A percentile compares a stretch with the other conserved stretches of the same genome.
These are phyloP conservation scores for Gobiocypris rarus DNA, from an alignment of 2,113 vertebrate species.

Conservation along the genomic window DNA sequence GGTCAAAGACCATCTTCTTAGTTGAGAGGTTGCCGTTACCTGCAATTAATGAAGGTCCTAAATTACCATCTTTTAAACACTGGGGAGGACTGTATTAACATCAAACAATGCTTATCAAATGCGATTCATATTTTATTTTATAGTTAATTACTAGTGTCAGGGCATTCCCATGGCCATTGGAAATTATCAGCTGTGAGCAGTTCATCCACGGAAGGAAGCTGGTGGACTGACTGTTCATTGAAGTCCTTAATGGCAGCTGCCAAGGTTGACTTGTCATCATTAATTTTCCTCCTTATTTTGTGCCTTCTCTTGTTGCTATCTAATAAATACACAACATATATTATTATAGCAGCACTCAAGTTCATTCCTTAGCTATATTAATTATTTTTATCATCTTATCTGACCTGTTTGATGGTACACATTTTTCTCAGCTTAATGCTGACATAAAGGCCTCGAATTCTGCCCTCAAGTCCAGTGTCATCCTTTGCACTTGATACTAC, in stretches of 20 bases:
- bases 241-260: too few relatives aligned
- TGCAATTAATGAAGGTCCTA: not conserved
- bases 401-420: not conserved
- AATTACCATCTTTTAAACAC: not conserved
- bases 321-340: not conserved
- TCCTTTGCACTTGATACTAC: not conserved
- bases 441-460: not conserved
- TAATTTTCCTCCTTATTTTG: not conserved
- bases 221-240: too few relatives aligned
- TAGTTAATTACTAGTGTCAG: not conserved
- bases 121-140: not conserved
- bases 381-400: not conserved
- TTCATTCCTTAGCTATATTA: too few relatives aligned
- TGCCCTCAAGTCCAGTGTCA: not conserved
- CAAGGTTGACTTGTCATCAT: too few relatives aligned
- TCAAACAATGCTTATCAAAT: not conserved
- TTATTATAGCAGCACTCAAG: not conserved
- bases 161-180: slow-evolving; percentile 11
- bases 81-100: too few relatives aligned
- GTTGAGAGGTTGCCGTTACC: not conserved
- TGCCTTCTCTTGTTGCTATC: slow-evolving; percentile 8
- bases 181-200: slow-evolving; percentile 2
- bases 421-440: not conserved
- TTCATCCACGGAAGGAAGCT: not conserved
- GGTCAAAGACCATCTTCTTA: slow-evolving; percentile 2